Percentiles rank a stretch among this genome's conserved stretches.
These are phyloP conservation scores for Zaprionus kolodkinae DNA, from an alignment of 1,140 invertebrate species.

Conservation along the genomic window DNA sequence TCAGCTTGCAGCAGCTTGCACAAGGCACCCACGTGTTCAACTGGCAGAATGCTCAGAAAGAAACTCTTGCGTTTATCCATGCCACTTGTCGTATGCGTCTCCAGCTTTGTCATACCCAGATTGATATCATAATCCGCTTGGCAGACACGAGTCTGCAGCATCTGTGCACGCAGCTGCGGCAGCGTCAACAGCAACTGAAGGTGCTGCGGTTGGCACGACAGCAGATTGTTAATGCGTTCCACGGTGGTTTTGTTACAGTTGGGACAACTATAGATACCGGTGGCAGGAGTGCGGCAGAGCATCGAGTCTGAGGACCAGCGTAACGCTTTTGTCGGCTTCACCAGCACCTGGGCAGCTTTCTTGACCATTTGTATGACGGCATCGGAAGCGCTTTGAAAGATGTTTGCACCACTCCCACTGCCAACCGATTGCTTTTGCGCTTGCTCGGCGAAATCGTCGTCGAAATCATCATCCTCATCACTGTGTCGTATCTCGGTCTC, in stretches of 20 bases:
- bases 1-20: constrained; percentile 84
- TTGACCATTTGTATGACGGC: constrained; percentile 95
- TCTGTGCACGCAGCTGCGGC: constrained; percentile 50
- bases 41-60: constrained; percentile 87
- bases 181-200: constrained; percentile 61
- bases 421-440: constrained; percentile 72
- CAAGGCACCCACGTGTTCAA: constrained; percentile 89
- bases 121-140: constrained; percentile 57
- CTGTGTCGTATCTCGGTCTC: constrained; percentile 90
- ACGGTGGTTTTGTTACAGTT: constrained; percentile 64
- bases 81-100: constrained; percentile 13
- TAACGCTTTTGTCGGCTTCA: constrained; percentile 86
- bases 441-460: constrained; percentile 84
- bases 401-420: constrained; percentile 86
- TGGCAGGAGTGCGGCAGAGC: constrained; percentile 63
- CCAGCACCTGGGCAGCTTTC: constrained; percentile 92
- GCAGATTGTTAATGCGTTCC: constrained; percentile 61
- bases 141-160: constrained; percentile 68
- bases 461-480: constrained; percentile 88
- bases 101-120: background rate
- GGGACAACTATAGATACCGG: constrained; percentile 59
- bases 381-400: constrained; percentile 93
- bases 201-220: constrained; percentile 71
- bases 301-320: constrained; percentile 44
- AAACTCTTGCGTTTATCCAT: constrained; percentile 84